Evolutionary conservation across 2,797 vertebrate species (phyloP), one percentile per base, ranked within the genome.

Genomic region (Bovichtus variegatus): DNA sequence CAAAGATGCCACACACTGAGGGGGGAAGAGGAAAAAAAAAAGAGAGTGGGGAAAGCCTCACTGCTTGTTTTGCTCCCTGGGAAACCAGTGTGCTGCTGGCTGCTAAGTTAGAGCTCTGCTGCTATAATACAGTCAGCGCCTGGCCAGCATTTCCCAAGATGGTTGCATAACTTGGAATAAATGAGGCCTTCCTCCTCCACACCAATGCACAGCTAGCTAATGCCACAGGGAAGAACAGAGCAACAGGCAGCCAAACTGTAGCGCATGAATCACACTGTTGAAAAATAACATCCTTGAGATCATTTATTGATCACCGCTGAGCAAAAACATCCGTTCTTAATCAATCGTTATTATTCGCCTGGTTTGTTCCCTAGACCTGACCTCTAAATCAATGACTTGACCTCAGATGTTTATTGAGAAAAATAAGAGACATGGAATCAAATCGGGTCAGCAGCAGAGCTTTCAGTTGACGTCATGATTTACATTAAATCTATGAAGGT

Each of bases 91-190:
- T 59, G 78, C 65, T 86, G 79, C 82, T 82, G 80, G 78, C 87
- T 88, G 80, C 71, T 76, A 66, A 87, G 75, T 81, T 76, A 69
- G 85, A 87, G 69, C 84, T 65, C 64, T 59, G 78, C 81, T 5
- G 74, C 78, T 65, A 51, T 81, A 83, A 82, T 90, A 82, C 81
- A 85, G 77, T 90, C 90, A 76, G 83, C 3, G 76, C 89, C 82
- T 80, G 87, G 85, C 88, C 90, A 87, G 85, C 91, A 83, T 88
- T 91, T 93, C 87, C 90, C 89, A 90, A 91, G 91, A 91, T 89
- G 81, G 87, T 95, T 95, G 91, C 92, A 85, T 95, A 95, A 95
- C 93, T 92, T 91, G 73, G 87, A 90, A 92, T 91, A 89, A 89
- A 93, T 88, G 71, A 91, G 91, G 85, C 84, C 80, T 91, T 87